Conservation (phyloP, 2,113 vertebrate genomes). For the Oreochromis aureus region DNA sequence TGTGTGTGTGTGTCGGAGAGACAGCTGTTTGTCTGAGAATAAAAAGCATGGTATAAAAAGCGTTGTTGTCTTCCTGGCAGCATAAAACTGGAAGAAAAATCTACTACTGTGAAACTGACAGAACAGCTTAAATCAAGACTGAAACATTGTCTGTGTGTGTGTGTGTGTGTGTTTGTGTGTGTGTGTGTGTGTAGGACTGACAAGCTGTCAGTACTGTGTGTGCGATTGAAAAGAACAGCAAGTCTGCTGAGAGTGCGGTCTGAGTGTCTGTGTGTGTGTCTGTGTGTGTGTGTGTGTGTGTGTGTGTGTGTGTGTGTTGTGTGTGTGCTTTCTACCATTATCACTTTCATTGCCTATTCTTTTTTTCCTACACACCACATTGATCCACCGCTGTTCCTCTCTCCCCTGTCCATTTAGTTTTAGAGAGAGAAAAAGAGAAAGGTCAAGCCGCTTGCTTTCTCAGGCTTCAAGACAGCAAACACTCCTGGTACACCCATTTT, state of each 20-base stretch:
- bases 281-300: neutral
- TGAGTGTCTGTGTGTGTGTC: neutral
- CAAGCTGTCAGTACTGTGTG: neutral
- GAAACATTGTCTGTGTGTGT: neutral
- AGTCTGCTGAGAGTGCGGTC: conserved; percentile 13
- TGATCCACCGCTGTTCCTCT: conserved; percentile 12
- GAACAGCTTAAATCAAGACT: conserved; percentile 34
- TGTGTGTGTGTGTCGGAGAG: neutral
- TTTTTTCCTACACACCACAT: conserved; percentile 9
- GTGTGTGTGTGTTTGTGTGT: too few species aligned
- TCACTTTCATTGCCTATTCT: conserved; percentile 22
- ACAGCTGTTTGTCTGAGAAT: conserved; percentile 49
- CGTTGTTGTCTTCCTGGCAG: conserved; percentile 18
- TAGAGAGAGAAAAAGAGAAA: conserved; percentile 12
- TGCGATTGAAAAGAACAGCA: conserved; percentile 29
- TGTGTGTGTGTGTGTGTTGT: neutral
- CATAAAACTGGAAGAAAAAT: conserved; percentile 37
- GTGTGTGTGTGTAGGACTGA: neutral
- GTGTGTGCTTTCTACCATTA: conserved; percentile 1
- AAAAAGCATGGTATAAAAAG: conserved; percentile 13
- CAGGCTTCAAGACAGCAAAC: neutral
- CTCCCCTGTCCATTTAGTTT: conserved; percentile 9
- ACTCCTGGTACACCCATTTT: neutral
- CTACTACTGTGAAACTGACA: conserved; percentile 30
- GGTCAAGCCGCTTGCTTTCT: neutral